These are phyloP conservation scores for Apeira syringaria DNA, from an alignment of 2,888 invertebrate species.

Conservation along the genomic window DNA sequence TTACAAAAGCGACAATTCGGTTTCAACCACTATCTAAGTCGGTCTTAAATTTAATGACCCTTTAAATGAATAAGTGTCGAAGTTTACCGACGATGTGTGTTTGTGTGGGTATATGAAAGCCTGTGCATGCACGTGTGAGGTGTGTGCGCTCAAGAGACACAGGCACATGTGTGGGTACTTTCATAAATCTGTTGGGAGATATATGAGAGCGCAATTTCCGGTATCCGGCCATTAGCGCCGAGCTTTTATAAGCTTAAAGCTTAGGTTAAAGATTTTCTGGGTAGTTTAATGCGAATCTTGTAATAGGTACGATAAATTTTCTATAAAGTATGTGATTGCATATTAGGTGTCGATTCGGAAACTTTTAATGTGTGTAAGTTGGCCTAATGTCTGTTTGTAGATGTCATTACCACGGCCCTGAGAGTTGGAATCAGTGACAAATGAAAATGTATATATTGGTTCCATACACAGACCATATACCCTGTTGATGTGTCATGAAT, in stretches of 20 bases:
- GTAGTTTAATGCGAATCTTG: conserved; percentile 84
- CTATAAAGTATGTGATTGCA: conserved; percentile 83
- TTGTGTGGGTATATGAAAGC: conserved; percentile 44
- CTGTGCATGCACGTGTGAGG: conserved; percentile 35
- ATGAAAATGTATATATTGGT: conserved; percentile 38
- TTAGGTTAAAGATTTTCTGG: conserved; percentile 84
- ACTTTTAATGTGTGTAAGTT: conserved; percentile 83
- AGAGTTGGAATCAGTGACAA: conserved; percentile 32
- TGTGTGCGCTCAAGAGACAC: conserved; percentile 69
- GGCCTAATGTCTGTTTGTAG: conserved; percentile 74
- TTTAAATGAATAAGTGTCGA: conserved; percentile 79
- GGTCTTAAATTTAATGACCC: conserved; percentile 69
- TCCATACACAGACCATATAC: too few relatives aligned
- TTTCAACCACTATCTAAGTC: conserved; percentile 40
- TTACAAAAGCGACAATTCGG: conserved; percentile 22
- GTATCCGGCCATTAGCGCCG: conserved; percentile 93
- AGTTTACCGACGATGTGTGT: conserved; percentile 55
- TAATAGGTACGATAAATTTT: conserved; percentile 83
- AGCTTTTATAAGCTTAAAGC: conserved; percentile 87
- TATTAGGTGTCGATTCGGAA: conserved; percentile 81
- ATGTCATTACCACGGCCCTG: conserved; percentile 24
- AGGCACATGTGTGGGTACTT: conserved; percentile 87
- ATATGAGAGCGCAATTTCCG: conserved; percentile 96
- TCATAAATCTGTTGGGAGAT: conserved; percentile 95
- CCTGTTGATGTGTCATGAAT: too few relatives aligned